Evolutionary conservation across 2,797 vertebrate species (phyloP).

Genomic region (Brotula barbata): DNA sequence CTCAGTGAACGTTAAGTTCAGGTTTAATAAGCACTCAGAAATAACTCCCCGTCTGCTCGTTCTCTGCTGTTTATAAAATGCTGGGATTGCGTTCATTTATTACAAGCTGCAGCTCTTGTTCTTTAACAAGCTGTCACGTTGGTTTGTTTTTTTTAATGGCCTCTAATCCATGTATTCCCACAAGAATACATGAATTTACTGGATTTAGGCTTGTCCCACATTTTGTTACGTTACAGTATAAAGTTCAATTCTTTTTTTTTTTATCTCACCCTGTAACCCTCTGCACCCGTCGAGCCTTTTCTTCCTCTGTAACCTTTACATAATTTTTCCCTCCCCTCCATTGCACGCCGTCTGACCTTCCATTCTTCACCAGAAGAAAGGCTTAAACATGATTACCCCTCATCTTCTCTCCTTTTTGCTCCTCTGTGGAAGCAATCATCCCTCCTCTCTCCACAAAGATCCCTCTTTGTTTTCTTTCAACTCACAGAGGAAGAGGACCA

Average conservation of each 20-base stretch:
- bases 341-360: slow-evolving; percentile 30
- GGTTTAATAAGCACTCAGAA: background rate
- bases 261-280: background rate
- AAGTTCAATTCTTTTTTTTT: background rate
- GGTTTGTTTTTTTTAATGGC: too few relatives aligned
- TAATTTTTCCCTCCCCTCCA: slow-evolving; percentile 33
- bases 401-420: slow-evolving; percentile 26
- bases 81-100: too few relatives aligned
- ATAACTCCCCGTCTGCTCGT: background rate
- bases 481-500: slow-evolving; percentile 27
- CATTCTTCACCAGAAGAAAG: slow-evolving; percentile 26
- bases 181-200: too few relatives aligned
- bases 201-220: too few relatives aligned
- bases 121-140: too few relatives aligned
- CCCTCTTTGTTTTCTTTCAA: slow-evolving; percentile 13
- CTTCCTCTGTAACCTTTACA: slow-evolving; percentile 26
- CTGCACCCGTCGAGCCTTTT: slow-evolving; percentile 9
- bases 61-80: background rate
- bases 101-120: too few relatives aligned
- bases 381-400: slow-evolving; percentile 44
- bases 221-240: too few relatives aligned
- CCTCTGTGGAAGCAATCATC: slow-evolving; percentile 48
- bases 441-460: slow-evolving; percentile 29
- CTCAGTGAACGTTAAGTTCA: background rate
- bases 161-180: too few relatives aligned